Evolutionary conservation across 2,113 vertebrate species (phyloP).

Genomic region (Lycocorax pyrrhopterus): DNA sequence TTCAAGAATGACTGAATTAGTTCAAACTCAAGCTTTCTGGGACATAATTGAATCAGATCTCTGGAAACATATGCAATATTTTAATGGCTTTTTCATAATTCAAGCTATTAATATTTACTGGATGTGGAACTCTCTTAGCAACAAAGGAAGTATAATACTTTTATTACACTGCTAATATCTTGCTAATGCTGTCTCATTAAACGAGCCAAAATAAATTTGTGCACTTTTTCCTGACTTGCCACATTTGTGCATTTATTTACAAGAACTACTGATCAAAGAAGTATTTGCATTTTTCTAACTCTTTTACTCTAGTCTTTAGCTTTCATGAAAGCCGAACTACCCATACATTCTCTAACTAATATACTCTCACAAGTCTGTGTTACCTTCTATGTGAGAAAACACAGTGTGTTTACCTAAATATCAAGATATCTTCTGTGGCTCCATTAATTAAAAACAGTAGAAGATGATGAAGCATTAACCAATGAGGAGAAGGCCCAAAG

Average conservation of each 20-base stretch:
- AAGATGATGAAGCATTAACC: background rate
- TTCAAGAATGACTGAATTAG: conserved; percentile 48
- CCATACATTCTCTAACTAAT: background rate
- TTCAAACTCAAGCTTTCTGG: conserved; percentile 30
- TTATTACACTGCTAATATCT: background rate
- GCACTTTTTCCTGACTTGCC: background rate
- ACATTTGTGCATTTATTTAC: background rate
- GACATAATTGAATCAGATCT: background rate
- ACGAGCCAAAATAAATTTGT: background rate
- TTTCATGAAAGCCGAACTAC: background rate
- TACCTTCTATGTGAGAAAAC: background rate
- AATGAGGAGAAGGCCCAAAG: background rate
- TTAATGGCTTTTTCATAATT: conserved; percentile 16
- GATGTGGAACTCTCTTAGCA: background rate
- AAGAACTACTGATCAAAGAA: background rate
- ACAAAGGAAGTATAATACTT: background rate
- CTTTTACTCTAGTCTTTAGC: background rate
- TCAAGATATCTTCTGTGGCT: background rate
- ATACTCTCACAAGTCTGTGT: background rate
- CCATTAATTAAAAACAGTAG: background rate
- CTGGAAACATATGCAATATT: conserved; percentile 24
- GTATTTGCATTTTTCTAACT: background rate
- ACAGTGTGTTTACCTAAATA: background rate
- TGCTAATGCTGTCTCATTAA: background rate
- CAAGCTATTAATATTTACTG: conserved; percentile 37